Conservation (phyloP, 2,113 vertebrate species). For the Antidorcas marsupialis region DNA sequence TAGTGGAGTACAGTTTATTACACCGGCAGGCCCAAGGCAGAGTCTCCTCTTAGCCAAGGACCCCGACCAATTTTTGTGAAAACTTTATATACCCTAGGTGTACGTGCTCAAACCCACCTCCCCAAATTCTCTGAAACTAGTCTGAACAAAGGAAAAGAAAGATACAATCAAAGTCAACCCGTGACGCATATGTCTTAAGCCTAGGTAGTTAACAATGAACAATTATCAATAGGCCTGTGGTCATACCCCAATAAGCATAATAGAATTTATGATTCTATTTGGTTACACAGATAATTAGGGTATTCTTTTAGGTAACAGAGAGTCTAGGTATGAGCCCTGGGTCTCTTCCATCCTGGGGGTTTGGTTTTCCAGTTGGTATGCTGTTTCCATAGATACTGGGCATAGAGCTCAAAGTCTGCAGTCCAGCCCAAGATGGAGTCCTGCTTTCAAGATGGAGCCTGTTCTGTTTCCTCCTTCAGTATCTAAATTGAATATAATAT, state of each 20-base stretch:
- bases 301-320: neutral
- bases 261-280: neutral
- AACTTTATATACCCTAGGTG: neutral
- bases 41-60: neutral
- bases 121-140: neutral
- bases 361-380: neutral
- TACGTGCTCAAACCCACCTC: neutral
- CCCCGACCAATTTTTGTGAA: neutral
- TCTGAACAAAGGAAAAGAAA: neutral
- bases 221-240: neutral
- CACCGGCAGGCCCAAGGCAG: fast-evolving
- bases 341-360: neutral
- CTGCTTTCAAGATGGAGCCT: neutral
- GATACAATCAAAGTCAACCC: neutral
- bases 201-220: neutral
- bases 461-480: neutral
- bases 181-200: neutral
- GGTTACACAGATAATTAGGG: neutral
- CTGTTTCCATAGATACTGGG: neutral
- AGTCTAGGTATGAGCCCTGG: neutral
- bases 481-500: neutral
- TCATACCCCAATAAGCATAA: neutral
- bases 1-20: neutral
- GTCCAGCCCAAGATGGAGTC: neutral
- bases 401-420: neutral